Conservation (phyloP, 2,888 invertebrate genomes). For the Conops quadrifasciatus region DNA sequence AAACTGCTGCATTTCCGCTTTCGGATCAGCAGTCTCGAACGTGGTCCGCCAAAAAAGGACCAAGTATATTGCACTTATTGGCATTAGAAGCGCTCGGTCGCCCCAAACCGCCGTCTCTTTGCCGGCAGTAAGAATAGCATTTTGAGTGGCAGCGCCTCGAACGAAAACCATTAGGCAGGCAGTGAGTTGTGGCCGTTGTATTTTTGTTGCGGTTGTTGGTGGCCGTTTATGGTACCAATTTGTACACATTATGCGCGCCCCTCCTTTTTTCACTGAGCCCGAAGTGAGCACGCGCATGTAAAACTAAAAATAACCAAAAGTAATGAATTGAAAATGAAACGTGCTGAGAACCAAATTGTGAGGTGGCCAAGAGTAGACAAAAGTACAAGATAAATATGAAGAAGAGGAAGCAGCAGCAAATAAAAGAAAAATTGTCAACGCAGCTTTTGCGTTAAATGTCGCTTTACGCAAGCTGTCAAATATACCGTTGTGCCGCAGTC, state of each 20-base stretch:
- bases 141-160: no score
- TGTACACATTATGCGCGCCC: slow-evolving; percentile 7
- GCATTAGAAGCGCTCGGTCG: no score
- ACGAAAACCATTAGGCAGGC: no score
- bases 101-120: no score
- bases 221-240: slow-evolving; percentile 11
- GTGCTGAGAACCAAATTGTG: no score
- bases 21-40: neutral
- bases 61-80: no score
- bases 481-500: slow-evolving; percentile 10
- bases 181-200: neutral
- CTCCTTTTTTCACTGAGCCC: slow-evolving; percentile 15
- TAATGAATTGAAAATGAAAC: no score
- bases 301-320: no score
- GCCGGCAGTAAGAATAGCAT: no score
- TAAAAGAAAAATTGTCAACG: slow-evolving; percentile 9
- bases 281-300: neutral
- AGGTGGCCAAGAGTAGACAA: neutral
- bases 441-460: slow-evolving; percentile 9
- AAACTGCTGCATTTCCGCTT: neutral
- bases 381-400: neutral
- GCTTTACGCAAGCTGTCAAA: slow-evolving; percentile 21
- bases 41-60: neutral
- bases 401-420: neutral
- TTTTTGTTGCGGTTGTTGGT: neutral